Base-by-base conservation (phyloP, 2,888 invertebrate species). In the Psylliodes chrysocephalus region DNA sequence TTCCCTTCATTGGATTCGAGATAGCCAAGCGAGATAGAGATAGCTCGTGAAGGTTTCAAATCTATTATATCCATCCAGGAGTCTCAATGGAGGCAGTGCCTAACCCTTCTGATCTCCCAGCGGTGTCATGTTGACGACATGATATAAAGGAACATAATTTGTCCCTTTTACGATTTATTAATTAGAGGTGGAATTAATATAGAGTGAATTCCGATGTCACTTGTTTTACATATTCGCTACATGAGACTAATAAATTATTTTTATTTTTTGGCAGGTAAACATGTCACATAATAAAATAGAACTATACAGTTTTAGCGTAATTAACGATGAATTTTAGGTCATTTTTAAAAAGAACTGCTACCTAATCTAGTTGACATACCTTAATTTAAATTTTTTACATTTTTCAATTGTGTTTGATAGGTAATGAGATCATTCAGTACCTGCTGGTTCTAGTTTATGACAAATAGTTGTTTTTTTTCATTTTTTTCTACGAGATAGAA, bases 81-180 rank as follows among this genome's bases (percentile, higher is more conserved):
- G 67, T 55, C 65, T 60, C 66, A 56, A 61, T 62, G 64, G 69
- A 67, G 67, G 51, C 64, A 53, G 52, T 28, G 59, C 76, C 77
- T 77, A 78, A 78, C 78, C 78, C 78, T 77, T 78, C 66, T 66
- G 67, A 73, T 76, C 73, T 75, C 78, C 78, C 77, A 67, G 61
- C 57, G 78, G 77, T 75, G 76, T 75, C 76, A 73, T 78, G 69
- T 74, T 69, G 77, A 70, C 73, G 77, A 78, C 78, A 78, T 78
- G 77, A 78, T 77, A 78, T 77, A 77, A 76, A 72, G 75, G 73
- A 69, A 68, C 72, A 75, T 78, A 78, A 78, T 78, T 77, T 77
- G 75, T 76, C 75, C 73, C 76, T 68, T 59, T 75, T 77, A 79
- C 78, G 81, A 81, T 81, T 81, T 79, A 78, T 80, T 81, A 81